Conservation (phyloP, 2,888 invertebrate genomes). For the Lasioglossum pauxillum region DNA sequence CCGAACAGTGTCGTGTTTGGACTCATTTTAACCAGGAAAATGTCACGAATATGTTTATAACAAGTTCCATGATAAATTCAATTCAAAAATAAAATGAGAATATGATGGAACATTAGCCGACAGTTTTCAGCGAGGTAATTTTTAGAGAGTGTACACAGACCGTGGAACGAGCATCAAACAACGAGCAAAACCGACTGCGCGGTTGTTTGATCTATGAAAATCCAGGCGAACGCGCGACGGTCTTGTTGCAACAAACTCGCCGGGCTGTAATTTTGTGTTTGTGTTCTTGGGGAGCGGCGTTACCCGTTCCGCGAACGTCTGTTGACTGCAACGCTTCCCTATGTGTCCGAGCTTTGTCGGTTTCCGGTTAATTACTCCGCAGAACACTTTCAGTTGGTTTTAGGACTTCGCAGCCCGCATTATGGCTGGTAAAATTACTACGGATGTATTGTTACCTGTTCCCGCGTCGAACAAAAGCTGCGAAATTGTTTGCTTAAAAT, state of each 20-base stretch:
- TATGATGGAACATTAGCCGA: no score
- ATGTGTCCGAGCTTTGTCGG: not conserved
- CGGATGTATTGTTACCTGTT: not conserved
- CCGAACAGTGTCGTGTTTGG: not conserved
- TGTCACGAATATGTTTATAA: not conserved
- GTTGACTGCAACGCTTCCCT: not conserved
- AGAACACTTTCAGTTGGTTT: not conserved
- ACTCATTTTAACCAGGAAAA: not conserved
- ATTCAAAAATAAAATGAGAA: no score
- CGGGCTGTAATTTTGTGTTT: not conserved
- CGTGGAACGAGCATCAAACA: not conserved
- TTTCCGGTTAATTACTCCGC: conserved; percentile 6
- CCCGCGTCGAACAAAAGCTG: not conserved
- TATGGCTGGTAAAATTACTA: not conserved
- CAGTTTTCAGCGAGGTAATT: not conserved
- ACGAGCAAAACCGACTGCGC: not conserved
- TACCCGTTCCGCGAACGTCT: not conserved
- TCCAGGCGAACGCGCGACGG: not conserved
- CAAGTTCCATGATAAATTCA: not conserved
- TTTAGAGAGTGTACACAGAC: not conserved
- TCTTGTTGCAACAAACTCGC: not conserved
- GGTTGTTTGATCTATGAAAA: not conserved
- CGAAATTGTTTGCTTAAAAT: not conserved
- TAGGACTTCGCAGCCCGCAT: not conserved
- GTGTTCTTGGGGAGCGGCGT: not conserved